These are phyloP conservation scores for Alloscopus bannaensis DNA, from an alignment of 2,888 invertebrate genomes.

Conservation along the genomic window DNA sequence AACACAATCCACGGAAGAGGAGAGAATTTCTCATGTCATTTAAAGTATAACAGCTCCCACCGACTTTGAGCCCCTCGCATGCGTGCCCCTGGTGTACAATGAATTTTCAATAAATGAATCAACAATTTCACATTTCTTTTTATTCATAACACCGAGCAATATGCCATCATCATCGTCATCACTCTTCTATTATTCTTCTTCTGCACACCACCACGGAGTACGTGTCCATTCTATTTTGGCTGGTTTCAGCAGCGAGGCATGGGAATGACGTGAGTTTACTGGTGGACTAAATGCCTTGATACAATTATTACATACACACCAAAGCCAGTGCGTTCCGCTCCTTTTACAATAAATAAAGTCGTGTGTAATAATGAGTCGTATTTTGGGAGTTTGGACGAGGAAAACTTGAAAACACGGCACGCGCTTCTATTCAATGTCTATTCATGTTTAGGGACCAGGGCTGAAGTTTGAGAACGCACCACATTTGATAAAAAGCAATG, in stretches of 20 bases:
- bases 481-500: slow-evolving; percentile 27
- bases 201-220: neutral
- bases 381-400: slow-evolving; percentile 33
- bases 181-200: slow-evolving; percentile 27
- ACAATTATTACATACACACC: slow-evolving; percentile 31
- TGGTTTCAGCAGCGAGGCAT: slow-evolving; percentile 22
- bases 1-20: too few relatives aligned
- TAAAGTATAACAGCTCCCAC: slow-evolving; percentile 17
- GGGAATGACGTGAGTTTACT: slow-evolving; percentile 32
- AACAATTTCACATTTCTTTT: slow-evolving; percentile 35
- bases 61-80: neutral
- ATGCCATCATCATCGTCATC: slow-evolving; percentile 43
- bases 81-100: slow-evolving; percentile 14
- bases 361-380: slow-evolving; percentile 12
- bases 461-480: too few relatives aligned
- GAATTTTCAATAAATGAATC: slow-evolving; percentile 46
- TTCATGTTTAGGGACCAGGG: neutral
- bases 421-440: slow-evolving; percentile 27
- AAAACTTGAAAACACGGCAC: slow-evolving; percentile 44
- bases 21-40: slow-evolving; percentile 7
- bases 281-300: slow-evolving; percentile 20
- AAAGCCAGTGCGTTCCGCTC: slow-evolving; percentile 17
- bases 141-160: slow-evolving; percentile 55
- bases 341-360: neutral
- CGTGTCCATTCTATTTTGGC: neutral